Evolutionary conservation across 1,140 invertebrate genomes (phyloP).

Genomic region (Drosophila pachea): DNA sequence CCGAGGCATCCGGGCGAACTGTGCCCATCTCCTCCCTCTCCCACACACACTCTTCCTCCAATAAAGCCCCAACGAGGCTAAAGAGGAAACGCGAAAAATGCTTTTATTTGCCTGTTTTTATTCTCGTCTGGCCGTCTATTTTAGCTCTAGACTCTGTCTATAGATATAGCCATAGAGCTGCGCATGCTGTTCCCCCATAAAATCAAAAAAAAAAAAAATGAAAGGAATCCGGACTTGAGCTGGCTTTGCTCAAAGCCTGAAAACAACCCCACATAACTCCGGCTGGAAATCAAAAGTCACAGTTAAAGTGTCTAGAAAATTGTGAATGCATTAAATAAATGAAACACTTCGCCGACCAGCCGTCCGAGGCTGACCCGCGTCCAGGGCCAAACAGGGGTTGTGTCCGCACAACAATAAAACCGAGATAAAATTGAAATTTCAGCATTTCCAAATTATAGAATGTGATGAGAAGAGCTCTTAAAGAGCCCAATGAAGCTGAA

Average conservation of each 20-base stretch:
- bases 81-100: slow-evolving; percentile 65
- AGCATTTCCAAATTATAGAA: neutral
- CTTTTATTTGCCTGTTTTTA: slow-evolving; percentile 74
- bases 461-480: neutral
- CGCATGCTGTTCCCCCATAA: slow-evolving; percentile 47
- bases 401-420: slow-evolving; percentile 7
- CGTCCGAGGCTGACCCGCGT: slow-evolving; percentile 44
- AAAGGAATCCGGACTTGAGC: slow-evolving; percentile 31
- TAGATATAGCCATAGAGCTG: slow-evolving; percentile 22
- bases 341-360: slow-evolving; percentile 62
- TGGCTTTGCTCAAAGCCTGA: slow-evolving; percentile 43
- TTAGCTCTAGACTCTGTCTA: slow-evolving; percentile 52
- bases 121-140: slow-evolving; percentile 63
- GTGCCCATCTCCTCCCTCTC: too few species aligned
- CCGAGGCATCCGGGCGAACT: slow-evolving; percentile 6
- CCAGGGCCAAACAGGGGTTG: slow-evolving; percentile 35
- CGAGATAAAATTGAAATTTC: slow-evolving; percentile 1
- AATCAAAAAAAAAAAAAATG: slow-evolving; percentile 27
- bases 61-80: slow-evolving; percentile 11
- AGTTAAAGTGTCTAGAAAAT: slow-evolving; percentile 76
- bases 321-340: slow-evolving; percentile 77
- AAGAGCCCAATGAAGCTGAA: neutral
- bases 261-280: slow-evolving; percentile 39
- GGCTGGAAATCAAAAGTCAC: slow-evolving; percentile 69
- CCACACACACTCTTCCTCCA: neutral